A percentile compares a stretch with the other conserved stretches of the same genome.
Evolutionary conservation across 2,113 vertebrate species (phyloP).

Genomic region (Choloepus hoffmanni): DNA sequence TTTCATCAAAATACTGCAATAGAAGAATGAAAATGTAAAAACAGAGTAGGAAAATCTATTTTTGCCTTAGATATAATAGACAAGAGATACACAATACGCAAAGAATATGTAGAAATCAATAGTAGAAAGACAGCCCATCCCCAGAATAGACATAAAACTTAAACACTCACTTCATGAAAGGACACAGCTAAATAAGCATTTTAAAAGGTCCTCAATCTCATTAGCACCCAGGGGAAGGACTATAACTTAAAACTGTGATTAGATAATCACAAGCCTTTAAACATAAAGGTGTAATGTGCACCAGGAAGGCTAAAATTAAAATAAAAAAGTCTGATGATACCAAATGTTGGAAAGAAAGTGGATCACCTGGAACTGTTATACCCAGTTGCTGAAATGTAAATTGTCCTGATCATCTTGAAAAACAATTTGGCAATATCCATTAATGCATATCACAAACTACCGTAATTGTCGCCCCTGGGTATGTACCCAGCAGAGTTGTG

Average conservation of each 20-base stretch:
- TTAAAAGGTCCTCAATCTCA: not conserved
- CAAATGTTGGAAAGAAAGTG: not conserved
- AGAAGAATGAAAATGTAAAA: not conserved
- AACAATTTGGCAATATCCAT: not conserved
- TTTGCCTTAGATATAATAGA: not conserved
- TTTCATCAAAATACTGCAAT: not conserved
- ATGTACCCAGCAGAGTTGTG: not conserved
- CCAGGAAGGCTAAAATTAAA: not conserved
- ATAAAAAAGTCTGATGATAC: not conserved
- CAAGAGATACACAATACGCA: not conserved
- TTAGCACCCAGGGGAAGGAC: not conserved
- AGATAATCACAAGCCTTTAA: no score
- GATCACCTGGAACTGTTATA: not conserved
- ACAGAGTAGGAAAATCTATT: not conserved
- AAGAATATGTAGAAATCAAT: not conserved
- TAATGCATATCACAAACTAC: not conserved
- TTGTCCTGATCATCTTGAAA: not conserved
- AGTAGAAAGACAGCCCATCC: not conserved
- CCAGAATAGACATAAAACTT: not conserved
- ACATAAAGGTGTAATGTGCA: not conserved
- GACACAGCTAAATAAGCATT: not conserved
- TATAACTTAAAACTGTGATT: not conserved
- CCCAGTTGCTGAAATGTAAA: not conserved
- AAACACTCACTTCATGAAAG: not conserved
- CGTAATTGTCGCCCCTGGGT: accelerated